Base-by-base conservation (phyloP, 2,797 vertebrate species). In the Catharus ustulatus region DNA sequence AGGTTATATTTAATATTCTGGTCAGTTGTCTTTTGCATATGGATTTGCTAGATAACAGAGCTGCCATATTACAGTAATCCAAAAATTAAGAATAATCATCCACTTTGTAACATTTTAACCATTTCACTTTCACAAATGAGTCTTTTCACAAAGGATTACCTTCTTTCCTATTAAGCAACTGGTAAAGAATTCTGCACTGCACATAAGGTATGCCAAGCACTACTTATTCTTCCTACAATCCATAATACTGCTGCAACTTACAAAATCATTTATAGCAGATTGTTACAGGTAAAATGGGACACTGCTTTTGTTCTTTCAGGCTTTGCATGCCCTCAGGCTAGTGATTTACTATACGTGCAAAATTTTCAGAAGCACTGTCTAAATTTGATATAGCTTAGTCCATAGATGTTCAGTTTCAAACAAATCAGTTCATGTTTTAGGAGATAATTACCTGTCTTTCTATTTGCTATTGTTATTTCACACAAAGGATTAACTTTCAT, bases 391-490 rank as follows among this genome's bases (percentile, higher is more conserved):
- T 30, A 64, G 12, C 14, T 91, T 78, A 81, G 66, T 69, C 42
- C 61, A 57, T 63, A 66, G 79, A 68, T 73, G 40, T 58, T 87
- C 51, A 52, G 20, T 89, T 96, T 92, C 84, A 92, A 85, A 78
- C 10, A 95, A 73, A 86, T 78, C 69, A 84, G 74, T 85, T 93
- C 79, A 81, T 62, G 30, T 40, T 86, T 92, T 89, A 43, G 20
- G 63, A 92, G 96, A 96, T 95, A 96, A 96, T 96, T 95, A 93
- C 90, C 94, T 94, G 87, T 89, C 94, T 94, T 94, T 96, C 82
- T 93, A 76, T 94, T 93, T 96, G 59, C 72, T 95, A 85, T 94
- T 95, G 82, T 93, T 94, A 89, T 92, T 95, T 95, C 69, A 79
- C 80, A 94, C 75, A 94, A 91, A 96, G 84, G 69, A 94, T 93